Percentiles rank a stretch among this genome's conserved stretches.
phyloP scores from a whole-genome alignment of 2,888 invertebrate species.

The Aphidoletes aphidimyza region DNA sequence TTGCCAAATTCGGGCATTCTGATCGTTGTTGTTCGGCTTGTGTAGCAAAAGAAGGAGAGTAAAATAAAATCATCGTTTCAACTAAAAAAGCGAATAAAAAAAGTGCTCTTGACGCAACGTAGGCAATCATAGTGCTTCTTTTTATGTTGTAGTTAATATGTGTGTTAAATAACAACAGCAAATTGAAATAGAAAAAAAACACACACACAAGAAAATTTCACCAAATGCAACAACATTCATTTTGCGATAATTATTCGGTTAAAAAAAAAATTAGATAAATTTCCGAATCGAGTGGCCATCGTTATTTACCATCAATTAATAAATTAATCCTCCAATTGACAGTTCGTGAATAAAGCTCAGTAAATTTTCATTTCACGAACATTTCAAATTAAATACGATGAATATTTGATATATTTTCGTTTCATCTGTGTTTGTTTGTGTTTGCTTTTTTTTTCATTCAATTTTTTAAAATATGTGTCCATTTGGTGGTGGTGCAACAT shows the following conservation, averaged over 20 bases:
- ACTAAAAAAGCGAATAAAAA: not conserved
- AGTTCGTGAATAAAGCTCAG: no score
- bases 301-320: no score
- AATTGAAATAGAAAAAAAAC: not conserved
- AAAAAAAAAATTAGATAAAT: not conserved
- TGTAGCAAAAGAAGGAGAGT: not conserved
- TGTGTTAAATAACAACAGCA: not conserved
- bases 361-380: not conserved
- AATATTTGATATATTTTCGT: not conserved
- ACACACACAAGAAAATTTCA: not conserved
- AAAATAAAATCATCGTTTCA: not conserved
- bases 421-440: constrained; percentile 26
- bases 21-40: constrained; percentile 29
- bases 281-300: no score
- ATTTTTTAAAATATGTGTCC: not conserved
- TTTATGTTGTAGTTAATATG: constrained; percentile 21
- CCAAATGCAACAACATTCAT: no score
- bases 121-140: constrained; percentile 40
- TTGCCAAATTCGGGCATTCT: constrained; percentile 18
- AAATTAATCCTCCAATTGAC: no score
- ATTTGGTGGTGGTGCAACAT: not conserved
- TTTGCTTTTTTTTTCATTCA: not conserved
- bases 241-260: not conserved
- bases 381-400: not conserved
- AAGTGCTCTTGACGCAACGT: constrained; percentile 53